These are phyloP conservation scores for Acromyrmex charruanus DNA, from an alignment of 1,140 invertebrate species.

Conservation along the genomic window DNA sequence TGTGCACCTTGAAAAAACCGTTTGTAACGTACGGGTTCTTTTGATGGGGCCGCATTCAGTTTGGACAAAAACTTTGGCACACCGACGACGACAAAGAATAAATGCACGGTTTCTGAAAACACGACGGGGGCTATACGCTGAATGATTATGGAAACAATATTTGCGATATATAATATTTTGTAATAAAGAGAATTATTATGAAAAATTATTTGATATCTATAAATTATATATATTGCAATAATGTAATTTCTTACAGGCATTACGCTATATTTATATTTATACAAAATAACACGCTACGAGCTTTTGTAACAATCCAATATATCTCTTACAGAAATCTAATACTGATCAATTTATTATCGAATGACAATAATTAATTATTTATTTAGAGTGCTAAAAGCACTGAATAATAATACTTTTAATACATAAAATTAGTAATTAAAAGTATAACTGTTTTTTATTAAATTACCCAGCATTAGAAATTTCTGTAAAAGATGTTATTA, in stretches of 20 bases:
- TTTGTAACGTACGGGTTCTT: slow-evolving; percentile 18
- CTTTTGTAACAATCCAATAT: too few species aligned
- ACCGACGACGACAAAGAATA: slow-evolving; percentile 10
- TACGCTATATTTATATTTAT: too few species aligned
- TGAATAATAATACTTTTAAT: too few species aligned
- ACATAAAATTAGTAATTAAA: too few species aligned
- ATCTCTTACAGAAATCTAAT: too few species aligned
- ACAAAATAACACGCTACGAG: too few species aligned
- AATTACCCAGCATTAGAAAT: too few species aligned
- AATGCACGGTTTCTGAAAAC: slow-evolving; percentile 4
- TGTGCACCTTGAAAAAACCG: slow-evolving; percentile 29
- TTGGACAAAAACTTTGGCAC: slow-evolving; percentile 29
- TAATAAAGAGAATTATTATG: slow-evolving; percentile 7
- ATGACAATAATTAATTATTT: too few species aligned
- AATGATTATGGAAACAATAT: neutral
- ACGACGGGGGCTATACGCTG: neutral
- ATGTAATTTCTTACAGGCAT: too few species aligned
- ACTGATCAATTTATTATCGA: too few species aligned
- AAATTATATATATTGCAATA: neutral
- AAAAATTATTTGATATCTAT: neutral
- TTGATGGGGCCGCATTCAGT: neutral
- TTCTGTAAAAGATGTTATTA: neutral
- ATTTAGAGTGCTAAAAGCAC: too few species aligned
- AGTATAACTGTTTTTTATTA: too few species aligned
- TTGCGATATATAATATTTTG: neutral